These are phyloP conservation scores for Liasis olivaceus DNA, from an alignment of 2,797 vertebrate species.

Conservation along the genomic window DNA sequence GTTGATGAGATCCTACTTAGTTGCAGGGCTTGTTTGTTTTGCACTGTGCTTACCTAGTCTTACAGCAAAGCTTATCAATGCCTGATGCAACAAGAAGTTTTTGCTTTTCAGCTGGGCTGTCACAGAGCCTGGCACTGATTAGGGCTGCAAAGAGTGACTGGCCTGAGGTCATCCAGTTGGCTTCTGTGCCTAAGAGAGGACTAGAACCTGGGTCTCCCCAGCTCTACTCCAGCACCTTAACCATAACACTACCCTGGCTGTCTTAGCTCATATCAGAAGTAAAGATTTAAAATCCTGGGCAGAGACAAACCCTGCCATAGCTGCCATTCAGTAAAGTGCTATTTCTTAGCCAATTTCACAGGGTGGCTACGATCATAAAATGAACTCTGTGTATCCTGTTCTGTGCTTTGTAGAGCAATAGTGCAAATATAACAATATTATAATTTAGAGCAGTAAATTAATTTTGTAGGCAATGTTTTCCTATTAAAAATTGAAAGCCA, in stretches of 20 bases:
- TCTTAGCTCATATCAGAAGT: background rate
- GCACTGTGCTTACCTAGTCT: background rate
- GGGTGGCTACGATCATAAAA: background rate
- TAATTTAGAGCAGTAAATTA: background rate
- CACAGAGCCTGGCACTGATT: background rate
- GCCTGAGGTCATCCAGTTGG: background rate
- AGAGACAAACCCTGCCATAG: background rate
- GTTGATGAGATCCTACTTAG: background rate
- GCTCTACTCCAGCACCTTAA: background rate
- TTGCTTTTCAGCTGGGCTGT: background rate
- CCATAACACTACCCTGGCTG: background rate
- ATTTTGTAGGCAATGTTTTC: background rate
- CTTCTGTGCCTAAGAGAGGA: background rate
- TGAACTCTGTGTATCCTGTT: background rate
- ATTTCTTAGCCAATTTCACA: background rate
- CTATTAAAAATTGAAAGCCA: background rate
- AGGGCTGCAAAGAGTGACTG: background rate
- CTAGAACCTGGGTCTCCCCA: background rate
- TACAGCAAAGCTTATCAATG: background rate
- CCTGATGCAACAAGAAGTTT: background rate
- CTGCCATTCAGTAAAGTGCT: background rate
- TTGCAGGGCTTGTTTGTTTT: background rate
- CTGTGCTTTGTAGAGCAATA: background rate
- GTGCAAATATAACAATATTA: background rate
- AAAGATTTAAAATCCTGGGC: background rate